Evolutionary conservation across 2,113 vertebrate species (phyloP).

Genomic region (Cavia aperea): DNA sequence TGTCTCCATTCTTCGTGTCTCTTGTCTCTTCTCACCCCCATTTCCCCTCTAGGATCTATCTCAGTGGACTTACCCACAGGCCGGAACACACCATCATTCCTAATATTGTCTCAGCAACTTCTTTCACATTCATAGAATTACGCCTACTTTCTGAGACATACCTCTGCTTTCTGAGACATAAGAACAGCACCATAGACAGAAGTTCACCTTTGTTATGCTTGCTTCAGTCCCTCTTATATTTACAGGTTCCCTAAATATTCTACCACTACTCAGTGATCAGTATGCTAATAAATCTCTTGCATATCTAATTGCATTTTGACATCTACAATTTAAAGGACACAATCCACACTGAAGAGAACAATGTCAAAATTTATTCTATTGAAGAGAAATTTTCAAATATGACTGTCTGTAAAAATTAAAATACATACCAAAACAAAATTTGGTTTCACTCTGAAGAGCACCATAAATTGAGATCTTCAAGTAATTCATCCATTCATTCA

Average conservation of each 20-base stretch:
- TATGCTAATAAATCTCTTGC: background rate
- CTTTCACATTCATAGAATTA: too few relatives aligned
- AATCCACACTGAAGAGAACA: background rate
- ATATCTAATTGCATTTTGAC: background rate
- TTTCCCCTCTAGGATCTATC: too few relatives aligned
- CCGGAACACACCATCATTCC: background rate
- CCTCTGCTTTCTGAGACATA: background rate
- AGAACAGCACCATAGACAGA: background rate
- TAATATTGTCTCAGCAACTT: background rate
- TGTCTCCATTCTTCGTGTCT: too few relatives aligned
- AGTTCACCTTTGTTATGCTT: background rate
- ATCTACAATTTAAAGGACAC: background rate
- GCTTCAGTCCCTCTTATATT: background rate
- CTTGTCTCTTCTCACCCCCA: too few relatives aligned
- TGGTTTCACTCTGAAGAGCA: background rate
- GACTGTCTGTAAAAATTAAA: background rate
- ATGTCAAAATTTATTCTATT: background rate
- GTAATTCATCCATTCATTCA: background rate
- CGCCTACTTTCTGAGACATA: background rate
- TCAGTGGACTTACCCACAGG: too few relatives aligned
- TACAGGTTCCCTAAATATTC: background rate
- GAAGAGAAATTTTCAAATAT: background rate
- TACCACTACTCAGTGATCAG: background rate
- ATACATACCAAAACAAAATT: background rate
- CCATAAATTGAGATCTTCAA: background rate